Evolutionary conservation across 2,113 vertebrate genomes (phyloP).

Genomic region (Tychaedon coryphoeus): DNA sequence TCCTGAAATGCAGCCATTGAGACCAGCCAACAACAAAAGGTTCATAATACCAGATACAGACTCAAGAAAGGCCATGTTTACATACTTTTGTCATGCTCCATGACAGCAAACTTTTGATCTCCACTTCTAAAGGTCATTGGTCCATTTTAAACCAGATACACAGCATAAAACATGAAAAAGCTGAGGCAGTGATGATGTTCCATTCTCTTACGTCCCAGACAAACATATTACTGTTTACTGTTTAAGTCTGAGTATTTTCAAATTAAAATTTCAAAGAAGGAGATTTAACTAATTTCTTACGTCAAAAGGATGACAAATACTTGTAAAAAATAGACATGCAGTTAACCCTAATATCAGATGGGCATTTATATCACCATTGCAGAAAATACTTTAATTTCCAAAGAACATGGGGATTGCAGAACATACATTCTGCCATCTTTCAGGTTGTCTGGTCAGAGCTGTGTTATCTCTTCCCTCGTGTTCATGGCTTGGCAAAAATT

Average conservation of each 20-base stretch:
- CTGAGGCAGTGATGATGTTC: not conserved
- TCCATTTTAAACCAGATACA: not conserved
- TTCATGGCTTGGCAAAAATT: not conserved
- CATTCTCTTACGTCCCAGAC: not conserved
- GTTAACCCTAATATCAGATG: not conserved
- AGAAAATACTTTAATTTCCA: not conserved
- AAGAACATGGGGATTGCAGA: not conserved
- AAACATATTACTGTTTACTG: not conserved
- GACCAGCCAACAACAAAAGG: not conserved
- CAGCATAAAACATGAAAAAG: not conserved
- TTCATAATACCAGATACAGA: not conserved
- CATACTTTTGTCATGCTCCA: not conserved
- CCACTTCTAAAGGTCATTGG: not conserved
- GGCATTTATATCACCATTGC: not conserved
- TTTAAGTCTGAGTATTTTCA: not conserved
- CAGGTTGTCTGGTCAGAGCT: not conserved
- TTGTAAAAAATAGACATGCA: not conserved
- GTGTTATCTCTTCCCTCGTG: not conserved
- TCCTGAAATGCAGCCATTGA: not conserved
- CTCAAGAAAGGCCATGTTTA: not conserved
- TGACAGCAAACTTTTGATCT: not conserved
- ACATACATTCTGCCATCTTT: not conserved
- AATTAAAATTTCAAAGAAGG: not conserved
- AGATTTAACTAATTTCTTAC: not conserved
- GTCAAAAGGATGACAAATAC: not conserved